These are phyloP conservation scores for Notodonta ziczac DNA, from an alignment of 2,888 invertebrate genomes.

Conservation along the genomic window DNA sequence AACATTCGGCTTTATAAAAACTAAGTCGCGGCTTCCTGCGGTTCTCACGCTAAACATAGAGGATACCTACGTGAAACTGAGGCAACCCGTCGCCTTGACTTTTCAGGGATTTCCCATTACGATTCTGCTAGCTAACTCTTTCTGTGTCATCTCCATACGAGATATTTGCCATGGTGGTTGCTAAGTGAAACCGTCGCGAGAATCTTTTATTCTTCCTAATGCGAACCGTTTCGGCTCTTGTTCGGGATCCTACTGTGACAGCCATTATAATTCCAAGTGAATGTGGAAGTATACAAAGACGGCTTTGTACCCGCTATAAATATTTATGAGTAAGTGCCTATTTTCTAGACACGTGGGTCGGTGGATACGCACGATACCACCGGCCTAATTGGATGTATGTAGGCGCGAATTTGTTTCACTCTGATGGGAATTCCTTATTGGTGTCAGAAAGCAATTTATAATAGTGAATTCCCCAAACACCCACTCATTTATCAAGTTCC, in stretches of 20 bases:
- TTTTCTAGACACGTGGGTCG: constrained; percentile 79
- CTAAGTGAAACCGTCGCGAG: constrained; percentile 74
- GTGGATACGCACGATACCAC: constrained; percentile 79
- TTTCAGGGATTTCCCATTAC: constrained; percentile 50
- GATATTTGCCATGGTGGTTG: constrained; percentile 74
- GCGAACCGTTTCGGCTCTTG: constrained; percentile 79
- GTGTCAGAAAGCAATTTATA: constrained; percentile 50
- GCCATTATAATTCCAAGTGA: constrained; percentile 81
- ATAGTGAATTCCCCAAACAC: constrained; percentile 38
- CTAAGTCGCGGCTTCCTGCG: constrained; percentile 19
- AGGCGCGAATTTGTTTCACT: constrained; percentile 76
- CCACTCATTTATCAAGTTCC: constrained; percentile 25
- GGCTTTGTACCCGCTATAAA: constrained; percentile 78
- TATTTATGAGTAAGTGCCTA: constrained; percentile 81
- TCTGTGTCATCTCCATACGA: constrained; percentile 69
- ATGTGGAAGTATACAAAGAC: constrained; percentile 80
- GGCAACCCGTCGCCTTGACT: constrained; percentile 32
- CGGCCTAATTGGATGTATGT: constrained; percentile 76
- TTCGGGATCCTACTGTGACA: constrained; percentile 79
- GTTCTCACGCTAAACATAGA: constrained; percentile 50
- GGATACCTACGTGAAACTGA: constrained; percentile 26
- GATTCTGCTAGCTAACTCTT: constrained; percentile 59
- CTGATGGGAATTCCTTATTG: constrained; percentile 59
- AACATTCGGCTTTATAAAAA: constrained; percentile 41
- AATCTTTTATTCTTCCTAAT: constrained; percentile 78